Evolutionary conservation across 1,140 invertebrate species (phyloP), one percentile per base, ranked within the genome.

Genomic region (Cydia strobilella): DNA sequence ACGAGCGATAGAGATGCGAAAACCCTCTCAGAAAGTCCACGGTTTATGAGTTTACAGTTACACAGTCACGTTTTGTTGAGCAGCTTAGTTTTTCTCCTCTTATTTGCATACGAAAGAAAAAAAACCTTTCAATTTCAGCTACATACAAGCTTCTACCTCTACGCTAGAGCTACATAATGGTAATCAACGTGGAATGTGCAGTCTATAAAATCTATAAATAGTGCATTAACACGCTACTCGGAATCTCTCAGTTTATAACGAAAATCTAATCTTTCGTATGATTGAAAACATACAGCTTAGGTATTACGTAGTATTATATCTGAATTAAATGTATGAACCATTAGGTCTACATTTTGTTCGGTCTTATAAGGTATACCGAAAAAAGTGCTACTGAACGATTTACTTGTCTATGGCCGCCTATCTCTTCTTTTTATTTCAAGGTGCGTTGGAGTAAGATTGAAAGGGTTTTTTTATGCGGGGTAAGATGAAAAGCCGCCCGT

Each of bases 161-260:
- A 42, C 42, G 27, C 65, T 69, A 69, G 39, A 69, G 27, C 35
- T 69, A 69, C 15, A 18, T 39, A 12, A 12, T 23, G 15, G 15
- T 66, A 27, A 35, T n/a, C 12, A 35, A 39, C 27, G 18, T 69
- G 65, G 65, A 69, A 35, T 35, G 65, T 69, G 65, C 65, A 42
- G 27, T 18, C 31, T 39, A 69, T 9, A 59, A 59, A 13, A 59
- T 59, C 54, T 59, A 59, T 27, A 5, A 9, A 35, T 10, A 69
- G 65, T 69, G 65, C 65, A 42, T 39, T n/a, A 35, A 35, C 35
- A 69, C 27, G 65, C 31, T 69, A 20, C n/a, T 18, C n/a, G 2
- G 18, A 20, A 2, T 20, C 7, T 9, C n/a, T 20, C 18, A 23
- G 18, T 23, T 59, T 51, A 51, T 51, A 51, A n/a, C 18, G 7